Evolutionary conservation across 1,140 invertebrate genomes (phyloP), one percentile per base, ranked within the genome.

Genomic region (Euglossa dilemma): DNA sequence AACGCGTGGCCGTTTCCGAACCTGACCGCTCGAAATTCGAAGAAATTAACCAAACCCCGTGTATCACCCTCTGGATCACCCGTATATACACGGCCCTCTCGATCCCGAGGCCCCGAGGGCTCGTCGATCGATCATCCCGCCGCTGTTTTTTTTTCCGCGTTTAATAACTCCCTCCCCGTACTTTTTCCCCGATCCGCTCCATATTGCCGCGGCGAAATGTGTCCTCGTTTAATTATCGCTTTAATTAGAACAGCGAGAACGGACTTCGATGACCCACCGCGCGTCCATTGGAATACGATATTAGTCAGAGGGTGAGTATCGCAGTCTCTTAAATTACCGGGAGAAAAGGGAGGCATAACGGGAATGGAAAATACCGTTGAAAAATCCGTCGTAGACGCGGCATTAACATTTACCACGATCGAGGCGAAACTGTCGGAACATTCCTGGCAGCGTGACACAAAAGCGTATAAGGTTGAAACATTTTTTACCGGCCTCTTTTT

Each of bases 401-500:
- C 61, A 20, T 52, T 64, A 64, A 76, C 50, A n/a, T 76, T 76
- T 23, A 52, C 20, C 57, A 28, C 7, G 63, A 56, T 12, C 50
- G n/a, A 54, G 50, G 36, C 45, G 57, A 47, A 47, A n/a, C 36
- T 5, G 14, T 45, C n/a, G 36, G 43, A 59, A 64, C 8, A 43
- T 56, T 12, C 18, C 50, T 18, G 18, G 23, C 36, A 74, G 11
- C 59, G 79, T 45, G 59, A 74, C 70, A 74, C 43, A 80, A 80
- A 70, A 80, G 57, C 79, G 59, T 47, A 71, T 28, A 71, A 80
- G n/a, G 45, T 74, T 74, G 79, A 64, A 80, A 64, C 79, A 54
- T 64, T 74, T 80, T 80, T 80, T 74, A 25, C 59, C 79, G 59
- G 18, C 71, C 79, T 74, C 45, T 63, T 73, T 80, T 80, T 74